Evolutionary conservation across 2,888 invertebrate genomes (phyloP).

Genomic region (Habroteleia sp.): DNA sequence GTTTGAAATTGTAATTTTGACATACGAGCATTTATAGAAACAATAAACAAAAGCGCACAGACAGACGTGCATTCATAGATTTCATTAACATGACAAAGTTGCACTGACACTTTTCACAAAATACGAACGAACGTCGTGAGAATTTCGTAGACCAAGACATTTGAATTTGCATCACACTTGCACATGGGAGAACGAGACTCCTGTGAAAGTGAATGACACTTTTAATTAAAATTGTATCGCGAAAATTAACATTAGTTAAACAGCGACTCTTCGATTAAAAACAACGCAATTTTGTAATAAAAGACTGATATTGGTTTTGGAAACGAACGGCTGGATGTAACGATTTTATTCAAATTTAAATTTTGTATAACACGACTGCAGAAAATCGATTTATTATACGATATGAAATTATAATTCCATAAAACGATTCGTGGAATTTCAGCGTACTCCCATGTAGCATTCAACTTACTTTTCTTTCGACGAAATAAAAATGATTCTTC

Average conservation of each 20-base stretch:
- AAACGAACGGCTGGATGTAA: too few relatives aligned
- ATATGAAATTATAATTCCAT: not conserved
- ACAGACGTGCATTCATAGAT: slow-evolving; percentile 51
- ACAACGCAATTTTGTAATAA: too few relatives aligned
- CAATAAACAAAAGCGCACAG: slow-evolving; percentile 49
- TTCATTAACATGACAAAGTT: slow-evolving; percentile 58
- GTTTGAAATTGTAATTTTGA: slow-evolving; percentile 9
- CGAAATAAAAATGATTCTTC: slow-evolving; percentile 24
- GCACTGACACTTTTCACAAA: slow-evolving; percentile 50
- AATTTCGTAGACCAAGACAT: slow-evolving; percentile 28
- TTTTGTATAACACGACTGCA: not conserved
- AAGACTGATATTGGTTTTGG: too few relatives aligned
- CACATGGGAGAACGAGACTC: slow-evolving; percentile 6
- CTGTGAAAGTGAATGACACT: slow-evolving; percentile 23
- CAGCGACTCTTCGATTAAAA: too few relatives aligned
- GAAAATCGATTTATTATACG: not conserved
- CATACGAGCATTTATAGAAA: slow-evolving; percentile 30
- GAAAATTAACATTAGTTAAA: slow-evolving; percentile 4
- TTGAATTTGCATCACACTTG: slow-evolving; percentile 29
- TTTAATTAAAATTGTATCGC: slow-evolving; percentile 13
- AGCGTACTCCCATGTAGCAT: not conserved
- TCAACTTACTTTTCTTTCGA: slow-evolving; percentile 14
- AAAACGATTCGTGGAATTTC: slow-evolving; percentile 3
- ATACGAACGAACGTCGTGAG: slow-evolving; percentile 36
- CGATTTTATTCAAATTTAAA: too few relatives aligned